These are phyloP conservation scores for Acrobasis suavella DNA, from an alignment of 2,888 invertebrate genomes.

Conservation along the genomic window DNA sequence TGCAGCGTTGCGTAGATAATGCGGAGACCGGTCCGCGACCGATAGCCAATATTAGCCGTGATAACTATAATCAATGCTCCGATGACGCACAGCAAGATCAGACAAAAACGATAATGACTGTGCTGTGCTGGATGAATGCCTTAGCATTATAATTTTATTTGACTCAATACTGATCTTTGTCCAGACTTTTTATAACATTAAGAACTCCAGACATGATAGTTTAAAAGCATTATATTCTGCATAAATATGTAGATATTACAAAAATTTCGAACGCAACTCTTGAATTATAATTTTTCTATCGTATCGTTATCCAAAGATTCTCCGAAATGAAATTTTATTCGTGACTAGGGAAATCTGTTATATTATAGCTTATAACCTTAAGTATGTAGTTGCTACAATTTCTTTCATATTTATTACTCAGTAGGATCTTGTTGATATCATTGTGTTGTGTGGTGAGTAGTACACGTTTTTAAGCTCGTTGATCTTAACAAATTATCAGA, in stretches of 20 bases:
- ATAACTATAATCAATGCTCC: slow-evolving; percentile 50
- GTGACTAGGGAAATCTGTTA: too few relatives aligned
- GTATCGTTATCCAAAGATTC: too few relatives aligned
- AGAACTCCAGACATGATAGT: not conserved
- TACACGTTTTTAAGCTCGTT: too few relatives aligned
- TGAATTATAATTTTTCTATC: too few relatives aligned
- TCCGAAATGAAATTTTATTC: too few relatives aligned
- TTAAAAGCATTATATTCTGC: not conserved
- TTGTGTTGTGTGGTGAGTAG: too few relatives aligned
- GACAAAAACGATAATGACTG: slow-evolving; percentile 4
- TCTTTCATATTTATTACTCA: too few relatives aligned
- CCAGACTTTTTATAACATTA: not conserved
- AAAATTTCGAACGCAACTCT: not conserved
- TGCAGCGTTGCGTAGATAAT: slow-evolving; percentile 66
- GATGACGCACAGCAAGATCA: slow-evolving; percentile 35
- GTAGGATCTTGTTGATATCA: too few relatives aligned
- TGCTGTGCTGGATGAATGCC: not conserved
- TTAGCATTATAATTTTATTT: not conserved
- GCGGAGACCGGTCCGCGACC: slow-evolving; percentile 61
- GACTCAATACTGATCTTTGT: not conserved
- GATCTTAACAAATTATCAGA: too few relatives aligned
- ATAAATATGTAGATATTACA: not conserved
- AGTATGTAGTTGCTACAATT: too few relatives aligned
- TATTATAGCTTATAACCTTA: too few relatives aligned
- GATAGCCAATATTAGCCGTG: slow-evolving; percentile 51